Evolutionary conservation across 1,140 invertebrate species (phyloP).

Genomic region (Pseudomyrmex concolor): DNA sequence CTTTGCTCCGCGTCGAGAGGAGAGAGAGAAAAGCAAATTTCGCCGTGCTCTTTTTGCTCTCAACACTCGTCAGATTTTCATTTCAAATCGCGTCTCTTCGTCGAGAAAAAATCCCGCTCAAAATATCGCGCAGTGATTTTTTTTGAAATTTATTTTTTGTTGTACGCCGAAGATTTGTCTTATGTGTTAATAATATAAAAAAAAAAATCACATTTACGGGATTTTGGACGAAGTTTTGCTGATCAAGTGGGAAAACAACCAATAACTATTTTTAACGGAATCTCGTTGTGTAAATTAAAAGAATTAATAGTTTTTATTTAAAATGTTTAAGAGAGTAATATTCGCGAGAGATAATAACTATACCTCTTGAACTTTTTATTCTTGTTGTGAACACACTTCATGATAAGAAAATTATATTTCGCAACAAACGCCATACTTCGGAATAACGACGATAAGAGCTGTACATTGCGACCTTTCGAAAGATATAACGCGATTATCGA

Average conservation of each 20-base stretch:
- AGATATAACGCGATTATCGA: constrained; percentile 9
- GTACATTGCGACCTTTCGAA: not conserved
- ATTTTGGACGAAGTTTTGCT: too few relatives aligned
- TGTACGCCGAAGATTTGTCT: too few relatives aligned
- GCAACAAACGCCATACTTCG: not conserved
- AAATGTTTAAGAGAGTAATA: too few relatives aligned
- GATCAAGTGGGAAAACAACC: too few relatives aligned
- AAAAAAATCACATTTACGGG: too few relatives aligned
- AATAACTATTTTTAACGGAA: too few relatives aligned
- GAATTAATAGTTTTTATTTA: too few relatives aligned
- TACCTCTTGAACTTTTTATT: too few relatives aligned
- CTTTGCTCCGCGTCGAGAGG: constrained; percentile 30
- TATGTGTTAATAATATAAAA: too few relatives aligned
- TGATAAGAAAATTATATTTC: not conserved
- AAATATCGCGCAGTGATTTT: not conserved
- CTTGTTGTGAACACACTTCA: too few relatives aligned
- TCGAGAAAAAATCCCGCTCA: not conserved
- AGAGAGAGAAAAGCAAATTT: constrained; percentile 5
- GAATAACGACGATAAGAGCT: not conserved
- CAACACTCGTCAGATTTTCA: constrained; percentile 34
- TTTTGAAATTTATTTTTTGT: not conserved
- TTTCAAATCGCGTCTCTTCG: constrained; percentile 24
- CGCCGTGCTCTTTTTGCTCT: not conserved
- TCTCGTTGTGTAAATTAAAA: too few relatives aligned
- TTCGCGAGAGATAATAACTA: too few relatives aligned